These are phyloP conservation scores for Trimorus sp. DNA, from an alignment of 2,888 invertebrate species.

Conservation along the genomic window DNA sequence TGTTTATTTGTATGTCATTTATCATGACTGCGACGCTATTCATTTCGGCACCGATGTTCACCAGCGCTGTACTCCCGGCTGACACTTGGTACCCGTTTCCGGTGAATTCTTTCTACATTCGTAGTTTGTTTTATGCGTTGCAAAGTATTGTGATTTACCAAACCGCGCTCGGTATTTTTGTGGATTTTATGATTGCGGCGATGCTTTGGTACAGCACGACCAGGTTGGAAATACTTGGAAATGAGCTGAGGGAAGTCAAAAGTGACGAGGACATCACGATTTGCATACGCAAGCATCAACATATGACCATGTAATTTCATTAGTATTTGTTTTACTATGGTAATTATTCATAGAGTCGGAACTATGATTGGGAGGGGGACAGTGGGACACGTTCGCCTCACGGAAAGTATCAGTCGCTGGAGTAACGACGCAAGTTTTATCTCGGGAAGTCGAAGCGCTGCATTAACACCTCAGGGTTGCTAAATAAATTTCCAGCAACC, in stretches of 20 bases:
- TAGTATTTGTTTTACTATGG: constrained; percentile 5
- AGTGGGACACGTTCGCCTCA: too few species aligned
- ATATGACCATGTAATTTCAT: constrained; percentile 4
- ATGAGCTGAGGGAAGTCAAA: constrained; percentile 50
- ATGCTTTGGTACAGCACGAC: constrained; percentile 73
- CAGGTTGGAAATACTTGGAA: constrained; percentile 70
- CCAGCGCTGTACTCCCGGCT: constrained; percentile 70
- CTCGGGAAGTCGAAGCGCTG: background rate
- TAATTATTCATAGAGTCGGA: too few species aligned
- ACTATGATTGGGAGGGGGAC: too few species aligned
- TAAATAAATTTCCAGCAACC: background rate
- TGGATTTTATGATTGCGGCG: constrained; percentile 71
- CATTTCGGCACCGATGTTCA: constrained; percentile 70
- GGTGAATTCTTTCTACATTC: constrained; percentile 51
- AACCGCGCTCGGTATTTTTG: constrained; percentile 66
- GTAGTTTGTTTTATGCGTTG: constrained; percentile 68
- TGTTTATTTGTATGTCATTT: constrained; percentile 66
- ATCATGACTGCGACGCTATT: constrained; percentile 68
- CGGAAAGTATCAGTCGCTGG: too few species aligned
- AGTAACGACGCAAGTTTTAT: background rate
- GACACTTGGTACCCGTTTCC: constrained; percentile 74
- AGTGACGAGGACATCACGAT: constrained; percentile 51
- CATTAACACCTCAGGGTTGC: background rate
- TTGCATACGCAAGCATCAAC: constrained; percentile 69
- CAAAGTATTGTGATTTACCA: constrained; percentile 71